These are phyloP conservation scores for Helicoverpa assulta DNA, from an alignment of 2,888 invertebrate genomes.

Conservation along the genomic window DNA sequence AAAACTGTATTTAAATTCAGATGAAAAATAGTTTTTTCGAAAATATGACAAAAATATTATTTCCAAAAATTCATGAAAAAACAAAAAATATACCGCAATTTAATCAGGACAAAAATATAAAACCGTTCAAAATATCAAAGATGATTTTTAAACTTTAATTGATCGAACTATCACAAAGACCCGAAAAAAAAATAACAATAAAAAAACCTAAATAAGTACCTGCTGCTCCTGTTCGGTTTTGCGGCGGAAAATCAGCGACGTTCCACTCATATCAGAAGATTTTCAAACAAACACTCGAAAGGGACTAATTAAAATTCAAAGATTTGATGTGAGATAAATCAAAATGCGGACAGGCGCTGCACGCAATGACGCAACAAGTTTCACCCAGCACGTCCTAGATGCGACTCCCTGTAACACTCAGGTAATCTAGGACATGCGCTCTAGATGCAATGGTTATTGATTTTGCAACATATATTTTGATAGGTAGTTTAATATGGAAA, in stretches of 20 bases:
- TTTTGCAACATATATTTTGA: conserved; percentile 35
- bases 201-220: conserved; percentile 14
- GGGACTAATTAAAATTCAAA: background rate
- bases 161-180: background rate
- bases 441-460: conserved; percentile 46
- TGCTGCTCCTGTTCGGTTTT: conserved; percentile 3
- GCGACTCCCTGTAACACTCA: conserved; percentile 21
- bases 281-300: background rate
- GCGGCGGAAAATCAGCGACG: conserved; percentile 10
- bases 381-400: conserved; percentile 9
- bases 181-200: background rate
- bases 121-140: background rate
- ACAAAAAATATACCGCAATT: too few relatives aligned
- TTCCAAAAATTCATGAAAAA: too few relatives aligned
- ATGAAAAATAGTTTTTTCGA: too few relatives aligned
- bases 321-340: background rate
- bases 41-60: background rate
- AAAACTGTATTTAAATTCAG: background rate
- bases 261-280: conserved; percentile 31
- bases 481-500: conserved; percentile 6
- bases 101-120: background rate
- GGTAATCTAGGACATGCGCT: conserved; percentile 51
- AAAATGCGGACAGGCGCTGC: background rate
- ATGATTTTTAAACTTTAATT: background rate
- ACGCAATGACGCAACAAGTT: conserved; percentile 40